phyloP scores from a whole-genome alignment of 2,797 vertebrate genomes.

The Anguilla pacifica region DNA sequence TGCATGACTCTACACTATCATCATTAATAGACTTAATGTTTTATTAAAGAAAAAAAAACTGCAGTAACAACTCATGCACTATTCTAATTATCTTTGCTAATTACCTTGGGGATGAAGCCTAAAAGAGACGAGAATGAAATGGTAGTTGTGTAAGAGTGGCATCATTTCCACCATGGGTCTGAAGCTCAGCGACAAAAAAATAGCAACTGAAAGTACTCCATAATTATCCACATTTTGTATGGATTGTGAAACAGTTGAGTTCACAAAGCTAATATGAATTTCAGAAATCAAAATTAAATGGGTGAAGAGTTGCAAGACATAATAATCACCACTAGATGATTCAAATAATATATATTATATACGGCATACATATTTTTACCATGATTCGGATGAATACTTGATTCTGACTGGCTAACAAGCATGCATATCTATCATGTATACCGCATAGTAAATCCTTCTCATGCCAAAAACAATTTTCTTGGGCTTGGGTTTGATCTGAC shows the following conservation, averaged over 20 bases:
- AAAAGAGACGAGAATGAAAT: neutral
- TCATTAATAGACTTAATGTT: slow-evolving; percentile 33
- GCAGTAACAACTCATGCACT: slow-evolving; percentile 12
- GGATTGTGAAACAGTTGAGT: neutral
- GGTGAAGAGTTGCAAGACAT: neutral
- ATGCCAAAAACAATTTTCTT: no score
- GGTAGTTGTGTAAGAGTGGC: slow-evolving; percentile 3
- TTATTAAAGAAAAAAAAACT: slow-evolving; percentile 21
- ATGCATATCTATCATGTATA: no score
- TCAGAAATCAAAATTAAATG: neutral
- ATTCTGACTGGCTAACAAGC: no score
- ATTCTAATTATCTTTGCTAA: slow-evolving; percentile 39
- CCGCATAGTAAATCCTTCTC: no score
- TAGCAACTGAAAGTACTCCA: neutral
- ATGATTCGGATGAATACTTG: no score
- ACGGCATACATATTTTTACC: no score
- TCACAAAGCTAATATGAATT: neutral
- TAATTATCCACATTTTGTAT: neutral
- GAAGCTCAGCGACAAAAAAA: neutral
- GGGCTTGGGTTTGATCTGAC: no score
- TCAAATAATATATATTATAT: no score
- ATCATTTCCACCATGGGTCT: neutral
- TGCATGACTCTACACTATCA: slow-evolving; percentile 29
- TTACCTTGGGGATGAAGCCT: slow-evolving; percentile 29
- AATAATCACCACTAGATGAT: no score